A percentile compares a stretch with the other conserved stretches of the same genome.
Evolutionary conservation across 2,888 invertebrate species (phyloP).

Genomic region (Deilephila porcellus): DNA sequence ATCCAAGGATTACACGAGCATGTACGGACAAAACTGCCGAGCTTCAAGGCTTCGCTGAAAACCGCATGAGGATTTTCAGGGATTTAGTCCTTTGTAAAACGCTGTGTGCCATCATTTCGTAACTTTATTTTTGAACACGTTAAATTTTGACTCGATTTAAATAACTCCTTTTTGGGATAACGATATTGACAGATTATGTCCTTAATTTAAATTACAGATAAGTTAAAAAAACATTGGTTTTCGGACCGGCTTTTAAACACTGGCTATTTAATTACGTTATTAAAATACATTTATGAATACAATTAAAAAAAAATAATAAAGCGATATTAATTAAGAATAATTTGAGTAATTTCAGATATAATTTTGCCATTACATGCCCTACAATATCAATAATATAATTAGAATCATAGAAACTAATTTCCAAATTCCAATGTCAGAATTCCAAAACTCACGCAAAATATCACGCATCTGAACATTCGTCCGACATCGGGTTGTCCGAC

Average conservation of each 20-base stretch:
- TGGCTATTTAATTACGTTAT: neutral
- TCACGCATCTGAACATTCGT: constrained; percentile 20
- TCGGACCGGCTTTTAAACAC: neutral
- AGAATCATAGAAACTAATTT: neutral
- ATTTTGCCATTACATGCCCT: neutral
- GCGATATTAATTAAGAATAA: too few species aligned
- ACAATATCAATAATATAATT: neutral
- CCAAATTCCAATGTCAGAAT: constrained; percentile 20
- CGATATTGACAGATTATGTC: neutral
- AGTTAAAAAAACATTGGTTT: neutral
- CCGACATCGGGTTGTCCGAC: constrained; percentile 43
- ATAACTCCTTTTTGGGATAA: neutral
- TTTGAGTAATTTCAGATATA: too few species aligned
- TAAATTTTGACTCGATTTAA: constrained; percentile 27
- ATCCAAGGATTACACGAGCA: constrained; percentile 65
- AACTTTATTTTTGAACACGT: constrained; percentile 46
- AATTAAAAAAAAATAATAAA: too few species aligned
- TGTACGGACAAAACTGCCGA: constrained; percentile 63
- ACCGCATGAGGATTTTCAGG: constrained; percentile 69
- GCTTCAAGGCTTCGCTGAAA: constrained; percentile 66
- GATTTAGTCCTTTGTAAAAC: constrained; percentile 63
- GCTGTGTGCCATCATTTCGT: constrained; percentile 45
- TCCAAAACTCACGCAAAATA: constrained; percentile 23
- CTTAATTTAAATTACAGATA: neutral
- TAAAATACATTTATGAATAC: too few species aligned